phyloP scores from a whole-genome alignment of 2,888 invertebrate species.

The Actias luna region DNA sequence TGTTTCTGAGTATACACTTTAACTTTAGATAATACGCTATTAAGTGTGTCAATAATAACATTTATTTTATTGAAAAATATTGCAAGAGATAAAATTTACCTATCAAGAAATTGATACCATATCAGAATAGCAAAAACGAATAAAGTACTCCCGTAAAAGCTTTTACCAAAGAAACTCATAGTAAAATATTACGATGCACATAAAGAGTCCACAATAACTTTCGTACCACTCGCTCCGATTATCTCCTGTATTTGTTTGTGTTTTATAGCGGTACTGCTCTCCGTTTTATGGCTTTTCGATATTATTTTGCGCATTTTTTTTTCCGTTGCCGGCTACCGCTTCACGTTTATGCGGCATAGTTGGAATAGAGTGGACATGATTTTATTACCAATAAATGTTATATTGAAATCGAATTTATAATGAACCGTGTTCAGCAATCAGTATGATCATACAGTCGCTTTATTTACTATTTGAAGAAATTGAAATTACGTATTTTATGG shows the following conservation, averaged over 20 bases:
- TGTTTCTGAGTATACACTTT: too few relatives aligned
- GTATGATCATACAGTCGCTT: background rate
- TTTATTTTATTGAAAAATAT: conserved; percentile 3
- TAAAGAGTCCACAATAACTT: conserved; percentile 74
- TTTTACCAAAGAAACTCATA: conserved; percentile 61
- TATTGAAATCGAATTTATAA: background rate
- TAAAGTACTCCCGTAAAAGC: conserved; percentile 15
- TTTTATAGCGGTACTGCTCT: conserved; percentile 71
- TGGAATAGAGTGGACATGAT: conserved; percentile 23
- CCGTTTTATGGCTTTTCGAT: conserved; percentile 75
- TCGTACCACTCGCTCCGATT: conserved; percentile 70
- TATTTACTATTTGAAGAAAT: background rate
- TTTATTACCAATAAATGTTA: background rate
- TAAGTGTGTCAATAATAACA: background rate
- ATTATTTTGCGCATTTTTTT: conserved; percentile 77
- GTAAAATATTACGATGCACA: conserved; percentile 77
- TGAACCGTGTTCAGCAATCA: background rate
- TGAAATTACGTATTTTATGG: background rate
- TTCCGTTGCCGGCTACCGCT: conserved; percentile 49
- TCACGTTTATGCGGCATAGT: conserved; percentile 9
- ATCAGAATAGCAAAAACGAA: conserved; percentile 7
- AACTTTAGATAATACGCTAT: too few relatives aligned
- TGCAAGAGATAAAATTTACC: conserved; percentile 3
- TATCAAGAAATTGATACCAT: conserved; percentile 10
- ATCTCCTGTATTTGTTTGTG: conserved; percentile 74